Base-by-base conservation (phyloP, 2,113 vertebrate genomes). In the Turnix velox region DNA sequence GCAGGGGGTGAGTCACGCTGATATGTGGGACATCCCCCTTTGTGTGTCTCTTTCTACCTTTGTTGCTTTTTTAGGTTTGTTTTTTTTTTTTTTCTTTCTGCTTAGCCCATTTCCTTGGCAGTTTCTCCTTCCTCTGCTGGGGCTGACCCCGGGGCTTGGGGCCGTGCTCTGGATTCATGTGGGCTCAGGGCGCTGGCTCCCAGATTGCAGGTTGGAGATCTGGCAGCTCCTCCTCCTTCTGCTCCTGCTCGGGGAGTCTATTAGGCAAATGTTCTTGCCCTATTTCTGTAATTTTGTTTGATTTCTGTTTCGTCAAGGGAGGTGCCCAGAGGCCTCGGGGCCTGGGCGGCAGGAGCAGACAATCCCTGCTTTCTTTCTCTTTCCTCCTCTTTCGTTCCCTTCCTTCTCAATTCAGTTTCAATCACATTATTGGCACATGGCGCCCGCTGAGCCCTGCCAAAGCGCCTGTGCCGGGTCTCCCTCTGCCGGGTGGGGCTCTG, bases 281-380 rank as follows among this genome's bases (percentile, higher is more conserved):
- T 97, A 84, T 97, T 97, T 97, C 93, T 96, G 94, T 94, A 96
- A 95, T 96, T 97, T 96, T 95, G 94, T 96, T 95, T 96, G 92
- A 96, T 96, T 97, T 97, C 92, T 97, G 61, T 97, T 98, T 97
- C 92, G 79, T 95, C 97, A 98, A 98, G 97, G 95, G 96, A 98
- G 96, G 96, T n/a, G 94, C 97, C 95, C 84, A 35, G 79, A 97
- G 85, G 96, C 96, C 97, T 97, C 69, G 6, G 93, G 97, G 96
- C 97, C 94, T 96, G 96, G 96, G 93, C 52, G 82, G 94, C 83
- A 83, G 96, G 62, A 93, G 94, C 82, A 96, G 96, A 95, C 94
- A 96, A 94, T 94, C 96, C 46, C 9, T 31, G 95, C 88, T 96
- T 91, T 88, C 87, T 97, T 95, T 94, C 87, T 79, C 94, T 93